Base-by-base conservation (phyloP, 2,113 vertebrate genomes). In the Lonchura striata region DNA sequence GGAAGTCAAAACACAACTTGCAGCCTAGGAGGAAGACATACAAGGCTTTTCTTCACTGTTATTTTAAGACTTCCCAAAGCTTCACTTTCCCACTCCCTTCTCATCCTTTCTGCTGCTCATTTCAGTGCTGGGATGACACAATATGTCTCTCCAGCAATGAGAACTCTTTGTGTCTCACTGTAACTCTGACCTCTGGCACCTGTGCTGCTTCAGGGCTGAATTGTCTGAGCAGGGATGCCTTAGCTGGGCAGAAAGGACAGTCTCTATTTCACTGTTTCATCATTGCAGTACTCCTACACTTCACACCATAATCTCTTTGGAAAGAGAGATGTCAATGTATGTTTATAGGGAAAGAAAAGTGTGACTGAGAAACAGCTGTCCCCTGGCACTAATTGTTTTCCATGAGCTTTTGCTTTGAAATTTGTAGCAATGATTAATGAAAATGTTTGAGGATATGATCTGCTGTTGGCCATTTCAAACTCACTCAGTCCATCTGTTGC, bases 331-430 rank as follows among this genome's bases (percentile, higher is more conserved):
- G 44, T 75, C 52, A 54, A 1, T 20, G 68, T 75, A 11, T 24
- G 68, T 88, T 93, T 90, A 64, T 12, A 81, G 47, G 41, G 33
- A 74, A 61, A 66, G 25, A 61, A 76, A 70, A 83, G 0, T 81
- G 47, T 86, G 52, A 74, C 18, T 87, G 64, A 88, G 69, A 94
- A 95, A 13, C 60, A 92, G 85, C 57, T 83, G 92, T 91, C 71
- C 15, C 64, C 46, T 82, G 57, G 13, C 59, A 65, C 53, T 90
- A 35, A 60, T 78, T 86, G 39, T 93, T 93, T 94, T 88, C 39
- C 0, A 0, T 61, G 78, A 77, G 82, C 54, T 90, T 94, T 88
- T 92, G 63, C 68, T 95, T 91, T 83, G 72, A 75, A 85, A 72
- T 85, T 80, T 31, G 42, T 75, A 60, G 56, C 75, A 71, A 66